Conservation (phyloP, 2,113 vertebrate genomes). For the Indri indri region DNA sequence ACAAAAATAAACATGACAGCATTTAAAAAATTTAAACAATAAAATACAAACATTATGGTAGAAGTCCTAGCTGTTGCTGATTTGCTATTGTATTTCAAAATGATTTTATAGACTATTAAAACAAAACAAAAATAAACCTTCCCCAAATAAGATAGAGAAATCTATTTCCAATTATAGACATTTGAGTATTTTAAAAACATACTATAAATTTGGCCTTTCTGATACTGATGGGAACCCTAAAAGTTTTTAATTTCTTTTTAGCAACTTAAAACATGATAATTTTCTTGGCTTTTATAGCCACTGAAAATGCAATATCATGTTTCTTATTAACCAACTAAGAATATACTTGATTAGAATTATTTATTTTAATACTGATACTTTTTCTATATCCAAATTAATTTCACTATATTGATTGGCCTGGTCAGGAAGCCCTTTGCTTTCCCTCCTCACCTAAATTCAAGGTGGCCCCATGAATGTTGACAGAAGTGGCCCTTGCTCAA, state of each 20-base stretch:
- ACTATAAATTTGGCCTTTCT: neutral
- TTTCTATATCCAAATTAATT: neutral
- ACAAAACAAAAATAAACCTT: slow-evolving; percentile 58
- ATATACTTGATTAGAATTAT: neutral
- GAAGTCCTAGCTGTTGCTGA: slow-evolving; percentile 39
- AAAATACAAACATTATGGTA: slow-evolving; percentile 64
- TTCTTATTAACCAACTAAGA: neutral
- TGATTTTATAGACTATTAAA: neutral
- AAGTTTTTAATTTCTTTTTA: neutral
- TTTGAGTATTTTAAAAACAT: slow-evolving; percentile 28
- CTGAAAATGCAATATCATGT: neutral
- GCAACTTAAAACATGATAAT: neutral
- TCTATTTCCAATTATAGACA: neutral
- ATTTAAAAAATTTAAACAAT: slow-evolving; percentile 67
- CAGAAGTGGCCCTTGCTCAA: neutral
- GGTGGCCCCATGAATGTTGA: neutral
- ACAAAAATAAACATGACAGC: slow-evolving; percentile 69
- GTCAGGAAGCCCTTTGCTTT: neutral
- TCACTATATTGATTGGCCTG: neutral
- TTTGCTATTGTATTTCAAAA: neutral
- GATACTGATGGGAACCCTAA: neutral
- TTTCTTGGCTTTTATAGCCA: neutral
- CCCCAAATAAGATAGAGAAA: neutral
- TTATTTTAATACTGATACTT: neutral
- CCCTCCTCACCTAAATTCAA: neutral